phyloP scores from a whole-genome alignment of 2,113 vertebrate genomes.

The Oncorhynchus gorbuscha region DNA sequence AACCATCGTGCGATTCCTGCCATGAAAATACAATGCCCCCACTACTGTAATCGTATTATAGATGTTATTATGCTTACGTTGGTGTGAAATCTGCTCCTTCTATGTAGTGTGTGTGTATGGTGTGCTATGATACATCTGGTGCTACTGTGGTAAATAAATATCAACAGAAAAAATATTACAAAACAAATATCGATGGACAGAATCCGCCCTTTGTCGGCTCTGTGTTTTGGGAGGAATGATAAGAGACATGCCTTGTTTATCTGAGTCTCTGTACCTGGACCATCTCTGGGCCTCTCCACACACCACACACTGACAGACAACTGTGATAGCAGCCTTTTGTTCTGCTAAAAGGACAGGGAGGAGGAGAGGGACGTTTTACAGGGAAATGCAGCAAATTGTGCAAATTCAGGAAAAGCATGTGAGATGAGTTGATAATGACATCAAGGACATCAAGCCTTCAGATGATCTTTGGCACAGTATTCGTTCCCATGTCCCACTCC shows the following conservation, averaged over 20 bases:
- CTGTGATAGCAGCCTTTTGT: slow-evolving; percentile 27
- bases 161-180: background rate
- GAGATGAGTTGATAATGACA: slow-evolving; percentile 29
- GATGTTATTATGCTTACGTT: slow-evolving; percentile 17
- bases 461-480: slow-evolving; percentile 28
- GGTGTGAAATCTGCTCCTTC: slow-evolving; percentile 23
- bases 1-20: slow-evolving; percentile 1
- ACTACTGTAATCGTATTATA: slow-evolving; percentile 25
- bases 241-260: slow-evolving; percentile 6
- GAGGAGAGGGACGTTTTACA: slow-evolving; percentile 13
- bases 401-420: slow-evolving; percentile 20
- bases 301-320: slow-evolving; percentile 15
- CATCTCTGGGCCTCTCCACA: slow-evolving; percentile 33
- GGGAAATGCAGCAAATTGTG: slow-evolving; percentile 23
- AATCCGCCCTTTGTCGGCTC: background rate
- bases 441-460: slow-evolving; percentile 21
- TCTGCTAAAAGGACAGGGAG: slow-evolving; percentile 23
- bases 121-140: background rate
- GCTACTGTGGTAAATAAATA: background rate
- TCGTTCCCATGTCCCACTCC: slow-evolving; percentile 15
- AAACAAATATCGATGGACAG: background rate
- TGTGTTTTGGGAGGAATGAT: slow-evolving; percentile 5
- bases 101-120: background rate
- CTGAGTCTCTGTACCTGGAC: slow-evolving; percentile 7
- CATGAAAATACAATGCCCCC: slow-evolving; percentile 19